Base-by-base conservation (phyloP, 2,113 vertebrate species). In the Cinclus cinclus region DNA sequence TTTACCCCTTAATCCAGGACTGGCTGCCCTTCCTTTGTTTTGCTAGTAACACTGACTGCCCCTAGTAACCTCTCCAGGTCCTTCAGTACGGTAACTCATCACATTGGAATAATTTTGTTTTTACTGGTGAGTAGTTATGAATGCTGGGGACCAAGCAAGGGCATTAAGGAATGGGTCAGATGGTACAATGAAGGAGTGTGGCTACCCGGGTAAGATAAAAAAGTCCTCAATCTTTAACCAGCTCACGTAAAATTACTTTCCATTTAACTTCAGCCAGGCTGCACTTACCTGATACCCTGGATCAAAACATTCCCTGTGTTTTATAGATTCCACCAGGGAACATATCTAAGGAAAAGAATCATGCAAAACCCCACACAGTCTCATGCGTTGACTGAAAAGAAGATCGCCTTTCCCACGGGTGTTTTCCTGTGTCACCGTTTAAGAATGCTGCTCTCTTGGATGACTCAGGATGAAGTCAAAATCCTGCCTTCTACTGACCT, bases 381-480 rank as follows among this genome's bases (percentile, higher is more conserved):
- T 68, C 11, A 33, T 62, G 30, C 4, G 6, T 21, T 30, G 20
- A 58, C 20, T 42, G 78, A 84, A 78, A 76, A 68, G 33, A 53
- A 59, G 59, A 53, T 15, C 74, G n/a, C 82, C 76, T 83, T 73
- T 85, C 85, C 55, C 42, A 44, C 15, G 15, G n/a, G 28, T 55
- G 28, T 70, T 76, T 80, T 63, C 33, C 15, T 88, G 1, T 19
- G 35, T 88, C 90, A 96, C 50, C 80, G 56, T 83, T 87, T 25
- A 86, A 93, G 92, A 93, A 95, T 88, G 84, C 71, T 83, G 49
- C 33, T 67, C 0, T 6, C 68, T 90, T 11, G 14, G 47, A 55
- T 94, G 95, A 88, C 71, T 95, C 93, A 94, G 90, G 47, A 44
- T 70, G 35, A 91, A 77, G 64, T 90, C 85, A 93, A 92, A 92